Evolutionary conservation across 2,797 vertebrate genomes (phyloP), one percentile per base, ranked within the genome.

Genomic region (Rhinogobio ventralis): DNA sequence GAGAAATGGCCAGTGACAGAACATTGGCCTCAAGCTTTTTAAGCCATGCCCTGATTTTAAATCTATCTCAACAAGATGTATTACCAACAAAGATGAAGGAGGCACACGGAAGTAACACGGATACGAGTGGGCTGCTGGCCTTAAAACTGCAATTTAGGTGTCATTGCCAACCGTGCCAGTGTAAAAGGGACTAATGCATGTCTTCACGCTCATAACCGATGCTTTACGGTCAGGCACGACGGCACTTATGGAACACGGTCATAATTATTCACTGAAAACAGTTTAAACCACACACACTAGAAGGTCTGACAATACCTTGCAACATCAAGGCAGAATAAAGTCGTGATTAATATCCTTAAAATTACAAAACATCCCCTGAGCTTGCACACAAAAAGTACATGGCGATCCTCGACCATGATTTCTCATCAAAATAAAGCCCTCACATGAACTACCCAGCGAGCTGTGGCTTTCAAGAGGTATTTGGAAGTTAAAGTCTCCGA

Each of bases 401-500:
- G 84, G 81, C 91, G 93, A 93, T 93, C 92, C 90, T 91, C 90
- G 92, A 93, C 93, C 90, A 91, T 90, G 90, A 93, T 93, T 94
- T 91, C 67, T 10, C 72, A 92, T 94, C 92, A 94, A 94, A 93
- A 94, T 93, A 93, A 93, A 92, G 93, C 86, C 90, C 92, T 92
- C 90, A 90, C 92, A 93, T 94, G 93, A 95, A 94, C 94, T 92
- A 92, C 89, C 89, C 87, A 84, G 92, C 89, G 92, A 93, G 94
- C 93, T 87, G 75, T 91, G 93, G 92, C 92, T 95, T 95, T 95
- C 92, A 94, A 94, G 93, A 94, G 95, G 93, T 94, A 94, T 96
- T 94, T 94, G 92, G 93, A 94, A 94, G 94, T 95, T 93, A 93
- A 94, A 95, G 94, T 95, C 94, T 95, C 89, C 91, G 93, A 95